Conservation (phyloP, 2,888 invertebrate species). For the Dexiosoma caninum region DNA sequence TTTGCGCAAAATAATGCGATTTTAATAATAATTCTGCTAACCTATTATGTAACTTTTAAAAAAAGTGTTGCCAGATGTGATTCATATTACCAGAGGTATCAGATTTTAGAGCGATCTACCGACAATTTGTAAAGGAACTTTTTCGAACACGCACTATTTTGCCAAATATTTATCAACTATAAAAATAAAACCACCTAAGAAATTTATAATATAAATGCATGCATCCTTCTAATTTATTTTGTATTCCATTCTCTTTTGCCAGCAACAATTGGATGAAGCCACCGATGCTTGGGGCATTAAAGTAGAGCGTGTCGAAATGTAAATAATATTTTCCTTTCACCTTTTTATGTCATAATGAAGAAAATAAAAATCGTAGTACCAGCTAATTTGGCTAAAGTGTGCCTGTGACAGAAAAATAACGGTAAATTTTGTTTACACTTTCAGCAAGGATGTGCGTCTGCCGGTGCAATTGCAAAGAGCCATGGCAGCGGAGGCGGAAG, state of each 20-base stretch:
- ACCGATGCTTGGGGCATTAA: constrained; percentile 96
- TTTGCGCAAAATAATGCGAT: too few relatives aligned
- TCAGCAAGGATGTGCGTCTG: constrained; percentile 60
- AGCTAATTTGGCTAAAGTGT: constrained; percentile 6
- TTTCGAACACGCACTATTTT: too few relatives aligned
- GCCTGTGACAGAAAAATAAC: background rate
- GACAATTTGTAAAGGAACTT: too few relatives aligned
- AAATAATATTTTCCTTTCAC: constrained; percentile 78
- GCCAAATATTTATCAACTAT: too few relatives aligned
- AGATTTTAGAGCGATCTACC: too few relatives aligned
- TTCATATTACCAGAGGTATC: too few relatives aligned
- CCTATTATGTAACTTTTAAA: too few relatives aligned
- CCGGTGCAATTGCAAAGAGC: constrained; percentile 73
- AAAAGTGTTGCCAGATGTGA: too few relatives aligned
- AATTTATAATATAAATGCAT: background rate
- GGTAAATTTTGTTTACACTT: constrained; percentile 44
- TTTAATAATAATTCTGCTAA: too few relatives aligned
- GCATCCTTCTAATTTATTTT: background rate
- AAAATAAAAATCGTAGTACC: background rate
- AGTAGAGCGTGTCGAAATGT: constrained; percentile 98
- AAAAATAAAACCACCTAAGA: background rate
- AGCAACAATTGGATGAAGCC: constrained; percentile 89
- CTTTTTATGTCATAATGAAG: too few relatives aligned
- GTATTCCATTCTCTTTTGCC: background rate
- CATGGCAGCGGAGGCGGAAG: constrained; percentile 73